phyloP scores from a whole-genome alignment of 2,797 vertebrate genomes.

The Spizella passerina region DNA sequence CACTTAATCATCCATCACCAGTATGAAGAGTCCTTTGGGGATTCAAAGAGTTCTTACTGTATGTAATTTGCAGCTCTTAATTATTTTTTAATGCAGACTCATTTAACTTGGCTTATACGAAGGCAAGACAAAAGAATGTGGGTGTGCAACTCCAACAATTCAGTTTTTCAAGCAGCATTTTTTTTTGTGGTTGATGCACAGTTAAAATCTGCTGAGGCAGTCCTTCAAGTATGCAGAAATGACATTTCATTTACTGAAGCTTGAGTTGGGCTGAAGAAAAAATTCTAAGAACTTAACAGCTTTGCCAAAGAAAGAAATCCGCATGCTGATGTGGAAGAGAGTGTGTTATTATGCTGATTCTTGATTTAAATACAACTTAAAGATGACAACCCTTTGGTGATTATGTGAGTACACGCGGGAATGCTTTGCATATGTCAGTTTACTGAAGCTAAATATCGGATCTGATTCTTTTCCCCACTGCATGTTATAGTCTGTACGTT shows the following conservation, averaged over 20 bases:
- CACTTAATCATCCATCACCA: neutral
- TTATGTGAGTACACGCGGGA: neutral
- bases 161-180: neutral
- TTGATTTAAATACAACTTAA: neutral
- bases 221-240: neutral
- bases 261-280: neutral
- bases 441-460: neutral
- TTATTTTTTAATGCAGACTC: neutral
- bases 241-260: neutral
- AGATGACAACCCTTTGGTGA: neutral
- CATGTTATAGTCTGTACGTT: neutral
- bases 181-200: neutral
- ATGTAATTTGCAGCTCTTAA: neutral
- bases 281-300: neutral
- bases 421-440: neutral
- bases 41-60: neutral
- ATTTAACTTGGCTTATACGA: neutral
- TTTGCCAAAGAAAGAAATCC: neutral
- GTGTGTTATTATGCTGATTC: neutral
- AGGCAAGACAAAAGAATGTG: neutral
- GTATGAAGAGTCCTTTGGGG: neutral
- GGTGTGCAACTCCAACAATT: neutral
- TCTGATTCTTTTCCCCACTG: neutral
- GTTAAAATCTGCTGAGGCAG: neutral
- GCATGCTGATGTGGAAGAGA: neutral